phyloP scores from a whole-genome alignment of 2,888 invertebrate species.

The Drosophila acutilabella region DNA sequence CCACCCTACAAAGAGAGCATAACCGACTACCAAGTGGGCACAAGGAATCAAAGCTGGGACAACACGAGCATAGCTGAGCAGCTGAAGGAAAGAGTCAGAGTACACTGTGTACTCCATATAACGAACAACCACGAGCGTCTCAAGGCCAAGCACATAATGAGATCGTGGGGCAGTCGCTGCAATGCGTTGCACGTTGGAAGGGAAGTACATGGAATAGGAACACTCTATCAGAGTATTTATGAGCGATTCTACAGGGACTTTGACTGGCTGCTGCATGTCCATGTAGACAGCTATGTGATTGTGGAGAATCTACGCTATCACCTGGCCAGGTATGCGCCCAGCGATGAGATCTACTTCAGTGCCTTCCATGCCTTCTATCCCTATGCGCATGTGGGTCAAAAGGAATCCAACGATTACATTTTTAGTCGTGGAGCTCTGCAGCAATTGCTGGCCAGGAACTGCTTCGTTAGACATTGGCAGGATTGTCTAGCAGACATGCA shows the following conservation, averaged over 20 bases:
- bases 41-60: slow-evolving; percentile 30
- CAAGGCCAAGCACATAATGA: slow-evolving; percentile 95
- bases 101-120: slow-evolving; percentile 98
- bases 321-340: slow-evolving; percentile 90
- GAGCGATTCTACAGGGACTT: slow-evolving; percentile 92
- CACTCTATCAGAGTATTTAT: slow-evolving; percentile 93
- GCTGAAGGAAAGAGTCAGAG: slow-evolving; percentile 90
- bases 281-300: slow-evolving; percentile 98
- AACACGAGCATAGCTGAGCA: slow-evolving; percentile 87
- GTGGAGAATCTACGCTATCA: slow-evolving; percentile 97
- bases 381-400: slow-evolving; percentile 90
- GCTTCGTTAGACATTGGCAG: slow-evolving; percentile 93
- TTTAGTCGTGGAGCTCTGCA: slow-evolving; percentile 92
- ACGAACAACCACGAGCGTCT: slow-evolving; percentile 93
- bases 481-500: slow-evolving; percentile 92
- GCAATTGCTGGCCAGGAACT: slow-evolving; percentile 89
- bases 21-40: slow-evolving; percentile 18
- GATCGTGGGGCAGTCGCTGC: slow-evolving; percentile 97
- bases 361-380: slow-evolving; percentile 92
- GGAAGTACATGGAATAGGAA: slow-evolving; percentile 96
- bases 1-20: slow-evolving; percentile 46
- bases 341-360: slow-evolving; percentile 93
- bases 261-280: slow-evolving; percentile 99
- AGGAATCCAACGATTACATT: slow-evolving; percentile 96
- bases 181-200: slow-evolving; percentile 85